Evolutionary conservation across 2,888 invertebrate genomes (phyloP).

Genomic region (Frankliniella fusca): DNA sequence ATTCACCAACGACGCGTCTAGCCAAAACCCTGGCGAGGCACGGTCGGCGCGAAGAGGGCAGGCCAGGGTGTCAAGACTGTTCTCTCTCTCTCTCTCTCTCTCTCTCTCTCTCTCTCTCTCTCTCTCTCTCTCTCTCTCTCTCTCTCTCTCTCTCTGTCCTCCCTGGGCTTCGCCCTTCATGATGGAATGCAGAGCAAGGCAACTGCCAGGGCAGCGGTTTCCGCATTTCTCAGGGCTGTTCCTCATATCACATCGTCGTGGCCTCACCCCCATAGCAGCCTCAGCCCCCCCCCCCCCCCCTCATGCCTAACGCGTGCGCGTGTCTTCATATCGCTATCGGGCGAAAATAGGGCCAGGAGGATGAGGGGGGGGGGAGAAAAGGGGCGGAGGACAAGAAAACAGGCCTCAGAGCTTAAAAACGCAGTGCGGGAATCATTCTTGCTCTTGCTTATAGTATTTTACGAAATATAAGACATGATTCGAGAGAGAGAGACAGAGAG

Average conservation of each 20-base stretch:
- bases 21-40: neutral
- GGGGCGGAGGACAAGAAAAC: neutral
- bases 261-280: neutral
- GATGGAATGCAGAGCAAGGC: neutral
- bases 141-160: too few species aligned
- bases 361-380: neutral
- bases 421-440: too few species aligned
- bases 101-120: neutral
- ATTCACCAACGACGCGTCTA: neutral
- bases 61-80: neutral
- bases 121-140: neutral
- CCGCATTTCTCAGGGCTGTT: neutral
- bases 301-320: neutral
- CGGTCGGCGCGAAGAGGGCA: neutral
- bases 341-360: neutral
- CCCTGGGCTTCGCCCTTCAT: neutral
- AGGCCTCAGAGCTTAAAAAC: too few species aligned
- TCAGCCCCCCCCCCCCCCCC: neutral
- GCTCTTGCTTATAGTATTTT: too few species aligned
- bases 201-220: neutral
- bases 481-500: too few species aligned
- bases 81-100: neutral
- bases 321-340: too few species aligned
- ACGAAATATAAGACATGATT: too few species aligned
- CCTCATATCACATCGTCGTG: conserved; percentile 11